Evolutionary conservation across 2,797 vertebrate species (phyloP), one percentile per base, ranked within the genome.

Genomic region (Alauda arvensis): DNA sequence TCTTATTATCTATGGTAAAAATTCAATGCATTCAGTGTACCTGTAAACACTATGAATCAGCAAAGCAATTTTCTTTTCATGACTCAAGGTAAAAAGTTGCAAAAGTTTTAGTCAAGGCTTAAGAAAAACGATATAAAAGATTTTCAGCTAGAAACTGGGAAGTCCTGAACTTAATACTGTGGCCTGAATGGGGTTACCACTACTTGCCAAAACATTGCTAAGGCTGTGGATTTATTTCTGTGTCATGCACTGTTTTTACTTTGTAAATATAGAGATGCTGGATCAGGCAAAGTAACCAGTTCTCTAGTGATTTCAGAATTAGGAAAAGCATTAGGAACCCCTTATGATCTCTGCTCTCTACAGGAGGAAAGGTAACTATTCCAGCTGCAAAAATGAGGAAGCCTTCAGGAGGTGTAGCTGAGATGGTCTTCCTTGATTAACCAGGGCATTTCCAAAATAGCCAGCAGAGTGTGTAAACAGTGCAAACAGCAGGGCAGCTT

Each of bases 401-500:
- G 18, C 8, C 21, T 51, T 76, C 28, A 45, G 60, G 34, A 69
- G 14, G 18, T 17, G 4, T 18, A 62, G 48, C 48, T 62, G 51
- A 67, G 53, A 68, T 1, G 1, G 19, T 53, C 14, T 37, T 66
- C 71, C 55, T 60, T 55, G 28, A 14, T 28, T 25, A 49, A 51
- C 18, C 34, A 18, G 57, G 39, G 28, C 34, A 60, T 43, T 75
- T 85, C 70, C 52, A 78, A 60, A 75, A 21, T 0, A 87, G 62
- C 52, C 0, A 0, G 16, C 2, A 2, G 52, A 65, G 56, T 4
- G 18, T 0, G 0, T 52, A 24, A 79, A 7, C 8, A 45, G 62
- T 3, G 66, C 25, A 29, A 71, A 26, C 55, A 87, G 55, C 1
- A 3, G 31, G 48, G 17, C 56, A 77, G 3, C 39, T 63, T 59